Conservation (phyloP, 1,140 invertebrate species). For the Belonocnema kinseyi region DNA sequence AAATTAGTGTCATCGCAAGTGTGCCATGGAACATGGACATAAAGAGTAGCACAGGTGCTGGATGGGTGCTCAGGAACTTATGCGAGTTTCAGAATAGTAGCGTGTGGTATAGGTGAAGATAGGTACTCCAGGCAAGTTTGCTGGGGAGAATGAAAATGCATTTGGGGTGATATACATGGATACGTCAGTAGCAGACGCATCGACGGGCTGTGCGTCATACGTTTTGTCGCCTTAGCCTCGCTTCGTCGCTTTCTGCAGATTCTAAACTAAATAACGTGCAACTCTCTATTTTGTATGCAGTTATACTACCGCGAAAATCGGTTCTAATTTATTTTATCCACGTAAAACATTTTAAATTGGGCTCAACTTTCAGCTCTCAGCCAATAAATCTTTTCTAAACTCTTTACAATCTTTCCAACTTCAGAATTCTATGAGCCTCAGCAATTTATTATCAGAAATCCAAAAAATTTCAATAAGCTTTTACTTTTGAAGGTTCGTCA, state of each 20-base stretch:
- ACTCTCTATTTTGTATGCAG: constrained; percentile 10
- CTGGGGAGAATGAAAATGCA: constrained; percentile 56
- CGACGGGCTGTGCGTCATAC: constrained; percentile 63
- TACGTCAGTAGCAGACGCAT: constrained; percentile 73
- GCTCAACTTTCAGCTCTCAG: neutral
- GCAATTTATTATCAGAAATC: too few relatives aligned
- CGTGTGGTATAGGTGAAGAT: constrained; percentile 63
- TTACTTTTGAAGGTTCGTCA: too few relatives aligned
- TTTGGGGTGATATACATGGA: constrained; percentile 71
- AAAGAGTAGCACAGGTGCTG: constrained; percentile 36
- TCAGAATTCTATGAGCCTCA: too few relatives aligned
- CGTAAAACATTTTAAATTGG: constrained; percentile 5
- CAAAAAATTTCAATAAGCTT: too few relatives aligned
- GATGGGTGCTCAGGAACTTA: constrained; percentile 30
- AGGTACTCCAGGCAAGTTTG: constrained; percentile 62
- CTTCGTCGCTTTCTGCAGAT: constrained; percentile 54
- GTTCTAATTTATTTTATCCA: neutral
- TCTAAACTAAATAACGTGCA: constrained; percentile 44
- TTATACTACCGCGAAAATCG: neutral
- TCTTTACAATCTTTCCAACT: too few relatives aligned
- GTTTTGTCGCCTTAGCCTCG: constrained; percentile 67
- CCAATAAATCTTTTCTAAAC: neutral
- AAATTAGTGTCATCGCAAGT: constrained; percentile 31
- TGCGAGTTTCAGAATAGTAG: constrained; percentile 24
- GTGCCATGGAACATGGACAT: constrained; percentile 56